These are phyloP conservation scores for Hypothenemus hampei DNA, from an alignment of 1,140 invertebrate species.

Conservation along the genomic window DNA sequence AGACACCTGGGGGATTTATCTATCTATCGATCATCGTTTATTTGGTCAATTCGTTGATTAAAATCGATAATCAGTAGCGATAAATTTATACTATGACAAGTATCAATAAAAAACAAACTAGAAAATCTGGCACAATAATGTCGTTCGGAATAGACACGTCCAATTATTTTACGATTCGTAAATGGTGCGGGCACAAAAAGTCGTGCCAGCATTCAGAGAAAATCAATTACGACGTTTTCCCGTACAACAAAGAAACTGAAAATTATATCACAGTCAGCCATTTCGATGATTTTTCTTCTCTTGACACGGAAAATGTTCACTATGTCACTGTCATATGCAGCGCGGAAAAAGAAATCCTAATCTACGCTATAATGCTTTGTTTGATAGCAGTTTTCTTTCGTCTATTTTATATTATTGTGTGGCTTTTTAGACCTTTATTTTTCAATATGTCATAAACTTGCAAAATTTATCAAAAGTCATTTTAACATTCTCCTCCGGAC, in stretches of 20 bases:
- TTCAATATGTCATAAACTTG: too few species aligned
- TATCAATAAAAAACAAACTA: not conserved
- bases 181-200: slow-evolving; percentile 9
- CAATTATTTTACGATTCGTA: slow-evolving; percentile 1
- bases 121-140: not conserved
- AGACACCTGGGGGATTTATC: not conserved
- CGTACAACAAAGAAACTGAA: slow-evolving; percentile 24
- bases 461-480: too few species aligned
- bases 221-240: slow-evolving; percentile 20
- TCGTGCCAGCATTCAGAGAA: slow-evolving; percentile 4
- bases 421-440: too few species aligned
- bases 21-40: too few species aligned
- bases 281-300: slow-evolving; percentile 26
- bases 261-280: slow-evolving; percentile 25
- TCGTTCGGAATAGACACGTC: slow-evolving; percentile 1
- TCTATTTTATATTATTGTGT: too few species aligned
- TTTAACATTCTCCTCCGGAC: too few species aligned
- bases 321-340: slow-evolving; percentile 28
- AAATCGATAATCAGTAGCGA: not conserved
- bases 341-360: slow-evolving; percentile 13
- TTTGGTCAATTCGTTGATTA: too few species aligned
- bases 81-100: not conserved
- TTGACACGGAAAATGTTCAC: slow-evolving; percentile 22
- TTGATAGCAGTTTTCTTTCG: too few species aligned
- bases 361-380: slow-evolving; percentile 9